Evolutionary conservation across 2,113 vertebrate genomes (phyloP).

Genomic region (Anarhynchus alexandrinus): DNA sequence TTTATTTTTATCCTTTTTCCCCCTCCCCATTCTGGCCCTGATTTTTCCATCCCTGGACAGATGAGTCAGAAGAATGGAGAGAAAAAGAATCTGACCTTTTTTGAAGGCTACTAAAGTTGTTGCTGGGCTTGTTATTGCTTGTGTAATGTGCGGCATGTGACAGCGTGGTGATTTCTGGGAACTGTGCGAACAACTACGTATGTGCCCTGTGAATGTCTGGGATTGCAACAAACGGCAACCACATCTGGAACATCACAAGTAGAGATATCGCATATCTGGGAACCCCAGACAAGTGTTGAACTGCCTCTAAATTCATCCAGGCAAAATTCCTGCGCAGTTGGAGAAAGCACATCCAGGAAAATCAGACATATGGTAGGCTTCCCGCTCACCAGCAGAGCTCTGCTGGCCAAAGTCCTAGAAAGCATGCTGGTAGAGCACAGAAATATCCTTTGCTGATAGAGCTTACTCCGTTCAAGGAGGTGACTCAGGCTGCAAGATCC

Average conservation of each 20-base stretch:
- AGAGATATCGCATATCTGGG: slow-evolving; percentile 2
- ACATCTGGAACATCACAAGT: neutral
- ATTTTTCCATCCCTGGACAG: neutral
- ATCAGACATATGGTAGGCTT: slow-evolving; percentile 45
- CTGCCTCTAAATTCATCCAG: slow-evolving; percentile 24
- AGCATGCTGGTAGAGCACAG: slow-evolving; percentile 29
- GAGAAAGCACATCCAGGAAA: slow-evolving; percentile 57
- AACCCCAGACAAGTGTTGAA: slow-evolving; percentile 2
- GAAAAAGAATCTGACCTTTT: neutral
- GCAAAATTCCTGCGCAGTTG: slow-evolving; percentile 5
- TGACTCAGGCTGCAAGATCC: neutral
- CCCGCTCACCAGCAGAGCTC: slow-evolving; percentile 41
- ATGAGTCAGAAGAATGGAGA: slow-evolving; percentile 8
- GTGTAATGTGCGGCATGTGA: neutral
- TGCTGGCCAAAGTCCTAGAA: slow-evolving; percentile 60
- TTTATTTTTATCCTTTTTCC: neutral
- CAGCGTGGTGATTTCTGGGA: neutral
- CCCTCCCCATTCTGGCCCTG: neutral
- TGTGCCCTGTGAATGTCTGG: neutral
- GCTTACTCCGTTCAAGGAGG: neutral
- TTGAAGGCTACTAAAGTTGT: neutral
- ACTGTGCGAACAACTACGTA: accelerated
- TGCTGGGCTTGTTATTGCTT: neutral
- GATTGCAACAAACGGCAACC: neutral
- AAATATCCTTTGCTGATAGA: slow-evolving; percentile 5